Conservation (phyloP, 1,140 invertebrate species). For the Drosophila insularis region DNA sequence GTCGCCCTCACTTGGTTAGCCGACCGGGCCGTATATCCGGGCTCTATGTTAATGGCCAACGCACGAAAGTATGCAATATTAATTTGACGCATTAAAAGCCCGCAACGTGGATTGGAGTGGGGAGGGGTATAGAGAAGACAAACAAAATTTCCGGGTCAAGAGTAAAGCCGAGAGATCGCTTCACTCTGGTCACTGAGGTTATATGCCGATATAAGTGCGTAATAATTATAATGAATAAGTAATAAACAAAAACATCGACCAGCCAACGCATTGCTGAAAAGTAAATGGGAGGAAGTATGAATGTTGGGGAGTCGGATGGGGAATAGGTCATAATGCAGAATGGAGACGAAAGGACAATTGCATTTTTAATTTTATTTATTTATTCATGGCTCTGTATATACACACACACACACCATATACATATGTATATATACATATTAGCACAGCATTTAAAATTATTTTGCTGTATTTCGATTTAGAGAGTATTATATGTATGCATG, state of each 20-base stretch:
- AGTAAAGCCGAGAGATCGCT: not conserved
- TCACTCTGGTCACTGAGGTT: slow-evolving; percentile 1
- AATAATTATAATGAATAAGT: slow-evolving; percentile 62
- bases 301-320: not conserved
- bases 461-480: not conserved
- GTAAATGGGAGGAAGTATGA: not conserved
- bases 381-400: slow-evolving; percentile 29
- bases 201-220: not conserved
- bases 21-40: not conserved
- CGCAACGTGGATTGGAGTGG: not conserved
- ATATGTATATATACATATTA: not conserved
- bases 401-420: not conserved
- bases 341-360: slow-evolving; percentile 32
- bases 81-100: slow-evolving; percentile 37
- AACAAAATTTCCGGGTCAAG: slow-evolving; percentile 3
- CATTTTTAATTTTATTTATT: slow-evolving; percentile 49
- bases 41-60: slow-evolving; percentile 27
- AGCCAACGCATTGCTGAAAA: not conserved
- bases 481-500: too few relatives aligned
- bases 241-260: slow-evolving; percentile 38
- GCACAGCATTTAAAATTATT: not conserved
- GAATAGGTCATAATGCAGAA: not conserved
- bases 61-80: slow-evolving; percentile 60
- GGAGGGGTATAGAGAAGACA: not conserved
- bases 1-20: too few relatives aligned